These are phyloP conservation scores for Aphyosemion australe DNA, from an alignment of 2,113 vertebrate species.

Conservation along the genomic window DNA sequence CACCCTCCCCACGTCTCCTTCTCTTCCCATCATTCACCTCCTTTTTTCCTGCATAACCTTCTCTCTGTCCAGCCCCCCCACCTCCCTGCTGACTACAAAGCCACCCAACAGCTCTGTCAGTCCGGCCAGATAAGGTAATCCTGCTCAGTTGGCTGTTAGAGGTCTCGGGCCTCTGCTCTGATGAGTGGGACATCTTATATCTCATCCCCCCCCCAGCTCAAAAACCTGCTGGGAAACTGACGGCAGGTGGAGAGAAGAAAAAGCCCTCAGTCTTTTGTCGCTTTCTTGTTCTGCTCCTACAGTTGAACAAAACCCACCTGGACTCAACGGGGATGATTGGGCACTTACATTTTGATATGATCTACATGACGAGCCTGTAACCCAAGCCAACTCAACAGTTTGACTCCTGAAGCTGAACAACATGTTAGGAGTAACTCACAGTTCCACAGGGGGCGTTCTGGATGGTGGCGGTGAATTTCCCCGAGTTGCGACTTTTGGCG, in stretches of 20 bases:
- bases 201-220: conserved; percentile 69
- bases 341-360: conserved; percentile 47
- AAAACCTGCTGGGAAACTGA: conserved; percentile 71
- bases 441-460: conserved; percentile 91
- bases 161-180: conserved; percentile 56
- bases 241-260: conserved; percentile 63
- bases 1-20: conserved; percentile 46
- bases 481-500: conserved; percentile 87
- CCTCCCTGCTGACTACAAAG: conserved; percentile 75
- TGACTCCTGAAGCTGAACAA: not conserved
- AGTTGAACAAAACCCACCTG: conserved; percentile 1
- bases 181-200: conserved; percentile 80
- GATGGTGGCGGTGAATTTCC: conserved; percentile 86
- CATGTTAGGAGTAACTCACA: conserved; percentile 72
- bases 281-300: conserved; percentile 65
- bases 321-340: conserved; percentile 33
- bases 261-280: conserved; percentile 61
- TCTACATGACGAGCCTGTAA: conserved; percentile 42
- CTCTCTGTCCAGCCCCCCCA: conserved; percentile 63
- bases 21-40: conserved; percentile 75
- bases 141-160: conserved; percentile 69
- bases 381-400: conserved; percentile 1
- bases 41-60: conserved; percentile 66
- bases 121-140: conserved; percentile 81
- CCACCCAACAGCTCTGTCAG: conserved; percentile 67